phyloP scores from a whole-genome alignment of 2,888 invertebrate species.

The Lepidochrysops patricia region DNA sequence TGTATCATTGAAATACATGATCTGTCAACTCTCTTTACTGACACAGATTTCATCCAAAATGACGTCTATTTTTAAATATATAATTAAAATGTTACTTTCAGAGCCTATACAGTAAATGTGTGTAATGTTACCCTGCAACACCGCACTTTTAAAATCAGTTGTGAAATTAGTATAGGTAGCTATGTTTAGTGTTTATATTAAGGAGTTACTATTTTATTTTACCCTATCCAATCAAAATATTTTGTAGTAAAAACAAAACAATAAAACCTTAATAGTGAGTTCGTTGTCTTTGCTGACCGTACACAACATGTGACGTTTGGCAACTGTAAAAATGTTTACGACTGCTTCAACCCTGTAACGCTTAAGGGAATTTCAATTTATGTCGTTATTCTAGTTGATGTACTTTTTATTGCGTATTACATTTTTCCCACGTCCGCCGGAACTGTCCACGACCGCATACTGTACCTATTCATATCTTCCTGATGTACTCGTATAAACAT shows the following conservation, averaged over 20 bases:
- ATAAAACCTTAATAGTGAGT: not conserved
- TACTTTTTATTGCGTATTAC: slow-evolving; percentile 19
- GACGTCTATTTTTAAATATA: too few species aligned
- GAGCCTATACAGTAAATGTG: too few species aligned
- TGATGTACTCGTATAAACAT: not conserved
- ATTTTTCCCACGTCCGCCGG: slow-evolving; percentile 1
- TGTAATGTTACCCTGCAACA: too few species aligned
- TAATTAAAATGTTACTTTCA: too few species aligned
- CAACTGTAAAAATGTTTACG: slow-evolving; percentile 24
- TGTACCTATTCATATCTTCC: not conserved
- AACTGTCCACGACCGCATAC: not conserved
- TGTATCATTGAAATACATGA: too few species aligned
- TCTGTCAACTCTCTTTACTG: too few species aligned
- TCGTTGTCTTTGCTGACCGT: not conserved
- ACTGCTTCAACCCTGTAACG: slow-evolving; percentile 19
- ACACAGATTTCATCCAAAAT: too few species aligned
- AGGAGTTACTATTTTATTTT: not conserved
- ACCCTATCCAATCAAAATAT: not conserved
- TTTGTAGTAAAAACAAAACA: too few species aligned
- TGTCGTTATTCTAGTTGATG: slow-evolving; percentile 20
- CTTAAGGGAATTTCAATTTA: slow-evolving; percentile 23
- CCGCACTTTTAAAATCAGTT: too few species aligned
- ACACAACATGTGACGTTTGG: slow-evolving; percentile 16
- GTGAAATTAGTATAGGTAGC: too few species aligned
- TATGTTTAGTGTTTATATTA: too few species aligned